Evolutionary conservation across 2,113 vertebrate species (phyloP).

Genomic region (Myanophis thanlyinensis): DNA sequence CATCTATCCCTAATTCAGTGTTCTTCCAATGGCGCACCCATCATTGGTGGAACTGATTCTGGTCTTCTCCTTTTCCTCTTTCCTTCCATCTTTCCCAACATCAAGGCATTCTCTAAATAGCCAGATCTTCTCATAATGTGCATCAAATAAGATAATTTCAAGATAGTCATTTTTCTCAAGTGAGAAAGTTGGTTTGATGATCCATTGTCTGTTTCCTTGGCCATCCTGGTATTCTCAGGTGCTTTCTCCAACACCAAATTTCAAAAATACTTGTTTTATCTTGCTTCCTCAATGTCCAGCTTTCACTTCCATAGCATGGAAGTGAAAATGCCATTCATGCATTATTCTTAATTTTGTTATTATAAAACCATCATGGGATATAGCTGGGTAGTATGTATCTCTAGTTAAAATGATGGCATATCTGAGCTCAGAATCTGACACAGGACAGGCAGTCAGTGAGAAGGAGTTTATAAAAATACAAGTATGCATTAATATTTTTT

Average conservation of each 20-base stretch:
- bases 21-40: background rate
- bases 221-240: background rate
- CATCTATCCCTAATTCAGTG: background rate
- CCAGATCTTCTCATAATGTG: background rate
- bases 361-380: background rate
- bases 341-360: background rate
- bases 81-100: background rate
- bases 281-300: background rate
- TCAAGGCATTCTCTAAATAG: background rate
- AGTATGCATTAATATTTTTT: background rate
- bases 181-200: background rate
- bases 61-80: background rate
- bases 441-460: background rate
- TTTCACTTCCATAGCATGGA: background rate
- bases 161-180: background rate
- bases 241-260: background rate
- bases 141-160: background rate
- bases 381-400: background rate
- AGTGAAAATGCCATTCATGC: background rate
- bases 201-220: background rate
- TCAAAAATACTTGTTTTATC: background rate
- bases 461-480: background rate
- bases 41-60: background rate
- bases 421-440: background rate
- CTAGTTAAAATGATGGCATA: background rate